A percentile compares a stretch with the other conserved stretches of the same genome.
phyloP scores from a whole-genome alignment of 2,797 vertebrate species.

The Gadopsis bispinosus region DNA sequence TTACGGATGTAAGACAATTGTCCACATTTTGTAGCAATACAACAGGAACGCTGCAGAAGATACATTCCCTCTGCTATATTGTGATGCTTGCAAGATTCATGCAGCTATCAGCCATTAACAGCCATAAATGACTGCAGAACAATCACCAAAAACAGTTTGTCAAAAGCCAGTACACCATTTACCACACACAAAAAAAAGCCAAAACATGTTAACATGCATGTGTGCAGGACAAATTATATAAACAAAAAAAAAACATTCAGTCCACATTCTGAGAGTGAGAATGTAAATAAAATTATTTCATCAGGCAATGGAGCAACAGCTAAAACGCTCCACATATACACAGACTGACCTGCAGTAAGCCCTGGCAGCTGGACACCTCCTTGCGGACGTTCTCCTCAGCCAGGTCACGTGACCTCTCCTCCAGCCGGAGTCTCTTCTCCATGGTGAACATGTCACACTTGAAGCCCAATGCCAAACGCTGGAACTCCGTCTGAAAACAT shows the following conservation, averaged over 20 bases:
- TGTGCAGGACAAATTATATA: not conserved
- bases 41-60: not conserved
- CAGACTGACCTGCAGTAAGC: constrained; percentile 89
- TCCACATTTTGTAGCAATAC: not conserved
- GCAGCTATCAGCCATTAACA: not conserved
- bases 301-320: not conserved
- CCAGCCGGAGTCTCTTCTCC: constrained; percentile 95
- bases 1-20: not conserved
- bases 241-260: not conserved
- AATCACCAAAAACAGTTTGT: not conserved
- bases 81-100: not conserved
- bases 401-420: constrained; percentile 93
- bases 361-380: constrained; percentile 92
- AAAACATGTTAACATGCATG: not conserved
- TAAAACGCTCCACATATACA: constrained; percentile 48
- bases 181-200: not conserved
- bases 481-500: constrained; percentile 90
- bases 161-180: not conserved
- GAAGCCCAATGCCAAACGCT: constrained; percentile 94
- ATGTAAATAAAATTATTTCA: not conserved
- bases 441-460: constrained; percentile 98
- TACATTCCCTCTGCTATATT: not conserved
- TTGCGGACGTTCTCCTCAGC: constrained; percentile 95
- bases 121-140: not conserved
- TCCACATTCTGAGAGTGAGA: not conserved